Conservation (phyloP, 1,140 invertebrate genomes). For the Batillaria attramentaria region DNA sequence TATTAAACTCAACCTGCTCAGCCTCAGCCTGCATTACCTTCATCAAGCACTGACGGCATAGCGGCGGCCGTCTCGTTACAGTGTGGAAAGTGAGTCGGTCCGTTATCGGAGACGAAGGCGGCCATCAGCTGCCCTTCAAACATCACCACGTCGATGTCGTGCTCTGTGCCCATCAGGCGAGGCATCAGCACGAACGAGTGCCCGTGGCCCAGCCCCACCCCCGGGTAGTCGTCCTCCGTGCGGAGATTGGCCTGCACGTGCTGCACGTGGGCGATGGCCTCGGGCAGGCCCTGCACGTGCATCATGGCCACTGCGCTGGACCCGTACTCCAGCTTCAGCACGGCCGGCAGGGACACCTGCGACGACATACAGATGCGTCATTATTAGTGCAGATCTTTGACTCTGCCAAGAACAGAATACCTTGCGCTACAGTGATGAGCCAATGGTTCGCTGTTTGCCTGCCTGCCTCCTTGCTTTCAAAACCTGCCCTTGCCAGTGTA, state of each 20-base stretch:
- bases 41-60: conserved; percentile 2
- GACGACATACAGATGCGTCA: no score
- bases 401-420: no score
- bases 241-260: conserved; percentile 25
- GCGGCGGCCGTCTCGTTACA: background rate
- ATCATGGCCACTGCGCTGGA: conserved; percentile 50
- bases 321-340: conserved; percentile 54
- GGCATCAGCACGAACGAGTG: conserved; percentile 49
- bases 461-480: no score
- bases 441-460: no score
- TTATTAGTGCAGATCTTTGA: no score
- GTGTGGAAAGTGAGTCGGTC: conserved; percentile 36
- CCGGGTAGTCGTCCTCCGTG: conserved; percentile 40
- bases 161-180: conserved; percentile 46
- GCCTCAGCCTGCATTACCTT: no score
- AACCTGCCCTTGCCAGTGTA: no score
- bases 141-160: conserved; percentile 52
- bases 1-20: no score
- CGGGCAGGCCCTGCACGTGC: conserved; percentile 38
- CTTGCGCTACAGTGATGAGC: no score
- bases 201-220: conserved; percentile 46
- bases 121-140: conserved; percentile 48
- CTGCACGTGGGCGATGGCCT: conserved; percentile 31
- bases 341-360: conserved; percentile 32
- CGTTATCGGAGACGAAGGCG: conserved; percentile 55